Evolutionary conservation across 1,140 invertebrate species (phyloP).

Genomic region (Mercenaria mercenaria): DNA sequence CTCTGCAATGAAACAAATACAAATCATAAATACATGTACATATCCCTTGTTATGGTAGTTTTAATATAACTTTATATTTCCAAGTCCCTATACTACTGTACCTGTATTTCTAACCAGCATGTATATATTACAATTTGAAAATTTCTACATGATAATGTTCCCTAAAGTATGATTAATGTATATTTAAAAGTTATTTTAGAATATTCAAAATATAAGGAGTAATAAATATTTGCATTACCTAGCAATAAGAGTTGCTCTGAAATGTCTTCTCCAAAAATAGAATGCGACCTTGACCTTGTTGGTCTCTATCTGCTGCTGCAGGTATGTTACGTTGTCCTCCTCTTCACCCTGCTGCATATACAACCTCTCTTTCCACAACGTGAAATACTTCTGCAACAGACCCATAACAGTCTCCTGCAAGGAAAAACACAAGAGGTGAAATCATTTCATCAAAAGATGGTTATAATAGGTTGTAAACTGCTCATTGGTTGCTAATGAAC

Average conservation of each 20-base stretch:
- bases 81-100: too few species aligned
- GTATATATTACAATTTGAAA: too few species aligned
- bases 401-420: slow-evolving; percentile 69
- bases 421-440: too few species aligned
- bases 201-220: too few species aligned
- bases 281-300: slow-evolving; percentile 63
- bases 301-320: slow-evolving; percentile 63
- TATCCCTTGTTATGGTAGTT: background rate
- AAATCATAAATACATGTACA: background rate
- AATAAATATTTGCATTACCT: too few species aligned
- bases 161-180: too few species aligned
- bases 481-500: too few species aligned
- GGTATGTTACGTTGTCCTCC: slow-evolving; percentile 42
- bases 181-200: too few species aligned
- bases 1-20: slow-evolving; percentile 12
- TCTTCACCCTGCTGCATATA: slow-evolving; percentile 62
- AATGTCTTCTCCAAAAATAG: slow-evolving; percentile 71
- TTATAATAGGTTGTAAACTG: too few species aligned
- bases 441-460: too few species aligned
- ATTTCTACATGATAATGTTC: too few species aligned
- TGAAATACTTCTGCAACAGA: slow-evolving; percentile 69
- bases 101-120: too few species aligned
- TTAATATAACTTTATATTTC: background rate
- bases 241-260: slow-evolving; percentile 72
- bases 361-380: slow-evolving; percentile 61